Conservation (phyloP, 2,888 invertebrate genomes). For the Oscheius sp. region DNA sequence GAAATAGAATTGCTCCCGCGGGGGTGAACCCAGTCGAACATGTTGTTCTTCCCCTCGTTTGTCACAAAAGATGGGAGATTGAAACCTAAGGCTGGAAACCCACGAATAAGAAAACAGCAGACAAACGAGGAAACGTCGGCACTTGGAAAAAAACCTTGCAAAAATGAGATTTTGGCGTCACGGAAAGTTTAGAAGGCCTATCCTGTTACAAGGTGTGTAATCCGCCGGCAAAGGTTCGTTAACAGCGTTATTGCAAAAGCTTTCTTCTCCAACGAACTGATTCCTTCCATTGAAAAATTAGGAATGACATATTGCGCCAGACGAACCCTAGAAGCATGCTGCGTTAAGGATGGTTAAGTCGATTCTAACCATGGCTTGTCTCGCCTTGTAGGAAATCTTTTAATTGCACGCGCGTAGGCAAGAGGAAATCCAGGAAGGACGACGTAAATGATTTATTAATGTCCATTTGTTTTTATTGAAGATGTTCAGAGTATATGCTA, state of each 20-base stretch:
- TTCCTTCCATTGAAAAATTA: neutral
- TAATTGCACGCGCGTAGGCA: no score
- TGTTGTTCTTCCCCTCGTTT: constrained; percentile 19
- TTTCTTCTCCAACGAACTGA: neutral
- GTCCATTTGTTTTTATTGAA: no score
- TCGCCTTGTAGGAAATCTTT: no score
- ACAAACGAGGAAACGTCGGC: neutral
- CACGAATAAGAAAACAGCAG: neutral
- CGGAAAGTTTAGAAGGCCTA: constrained; percentile 25
- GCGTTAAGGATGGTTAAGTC: no score
- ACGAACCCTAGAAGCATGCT: neutral
- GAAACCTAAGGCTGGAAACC: constrained; percentile 4
- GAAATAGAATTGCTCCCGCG: constrained; percentile 38
- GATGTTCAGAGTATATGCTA: no score
- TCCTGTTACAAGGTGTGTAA: constrained; percentile 32
- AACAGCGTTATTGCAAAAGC: neutral
- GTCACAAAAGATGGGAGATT: neutral
- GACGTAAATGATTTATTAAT: no score
- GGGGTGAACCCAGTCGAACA: constrained; percentile 23
- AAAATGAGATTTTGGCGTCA: constrained; percentile 17
- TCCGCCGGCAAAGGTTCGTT: constrained; percentile 16
- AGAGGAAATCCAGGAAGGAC: no score
- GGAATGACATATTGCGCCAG: constrained; percentile 4
- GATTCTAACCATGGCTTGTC: no score
- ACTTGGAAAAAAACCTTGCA: neutral